Conservation (phyloP, 2,797 vertebrate species). For the Perodicticus potto region DNA sequence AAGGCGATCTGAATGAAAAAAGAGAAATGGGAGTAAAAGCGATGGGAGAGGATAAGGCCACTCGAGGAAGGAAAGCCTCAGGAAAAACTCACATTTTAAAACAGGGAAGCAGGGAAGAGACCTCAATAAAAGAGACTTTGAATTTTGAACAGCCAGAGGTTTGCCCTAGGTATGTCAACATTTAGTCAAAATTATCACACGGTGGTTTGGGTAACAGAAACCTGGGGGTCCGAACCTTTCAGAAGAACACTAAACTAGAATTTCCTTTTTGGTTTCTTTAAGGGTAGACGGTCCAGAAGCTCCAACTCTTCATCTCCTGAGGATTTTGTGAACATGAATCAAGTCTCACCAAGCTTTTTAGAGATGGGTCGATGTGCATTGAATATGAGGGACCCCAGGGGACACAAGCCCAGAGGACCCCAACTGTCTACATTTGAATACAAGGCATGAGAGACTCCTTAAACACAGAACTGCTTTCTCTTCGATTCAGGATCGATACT, state of each 20-base stretch:
- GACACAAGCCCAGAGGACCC: constrained; percentile 35
- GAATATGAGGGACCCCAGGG: constrained; percentile 21
- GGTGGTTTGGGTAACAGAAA: neutral
- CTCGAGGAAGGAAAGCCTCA: neutral
- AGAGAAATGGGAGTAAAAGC: neutral
- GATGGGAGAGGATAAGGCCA: neutral
- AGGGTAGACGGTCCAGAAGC: constrained; percentile 27
- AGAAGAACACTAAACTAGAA: neutral
- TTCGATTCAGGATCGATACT: constrained; percentile 58
- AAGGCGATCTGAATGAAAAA: neutral
- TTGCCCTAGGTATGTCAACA: neutral
- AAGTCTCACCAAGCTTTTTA: constrained; percentile 32
- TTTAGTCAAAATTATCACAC: constrained; percentile 4
- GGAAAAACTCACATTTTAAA: neutral
- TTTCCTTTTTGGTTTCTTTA: constrained; percentile 15
- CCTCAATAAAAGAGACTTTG: neutral
- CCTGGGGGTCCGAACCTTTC: neutral
- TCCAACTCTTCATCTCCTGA: neutral
- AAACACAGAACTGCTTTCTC: constrained; percentile 43
- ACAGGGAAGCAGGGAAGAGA: neutral
- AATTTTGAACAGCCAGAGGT: neutral
- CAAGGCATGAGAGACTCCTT: constrained; percentile 53
- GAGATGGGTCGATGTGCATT: neutral
- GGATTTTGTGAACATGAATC: constrained; percentile 13
- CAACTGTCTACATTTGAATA: constrained; percentile 34